A percentile compares a stretch with the other conserved stretches of the same genome.
Evolutionary conservation across 2,113 vertebrate species (phyloP).

Genomic region (Sterna hirundo): DNA sequence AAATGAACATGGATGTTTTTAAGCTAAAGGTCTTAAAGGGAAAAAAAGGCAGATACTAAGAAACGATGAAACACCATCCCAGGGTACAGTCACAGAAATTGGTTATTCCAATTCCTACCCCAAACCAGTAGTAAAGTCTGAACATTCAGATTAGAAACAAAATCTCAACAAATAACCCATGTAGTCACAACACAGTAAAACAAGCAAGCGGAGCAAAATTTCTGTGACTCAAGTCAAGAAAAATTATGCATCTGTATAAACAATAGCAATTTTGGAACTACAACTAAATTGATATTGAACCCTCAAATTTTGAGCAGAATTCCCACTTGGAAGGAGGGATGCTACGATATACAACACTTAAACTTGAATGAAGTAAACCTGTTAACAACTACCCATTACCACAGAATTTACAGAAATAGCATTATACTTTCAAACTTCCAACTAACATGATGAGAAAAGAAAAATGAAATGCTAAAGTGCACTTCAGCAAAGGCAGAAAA

Average conservation of each 20-base stretch:
- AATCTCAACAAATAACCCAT: not conserved
- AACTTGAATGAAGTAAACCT: not conserved
- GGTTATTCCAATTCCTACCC: not conserved
- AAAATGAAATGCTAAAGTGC: not conserved
- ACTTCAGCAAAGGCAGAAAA: not conserved
- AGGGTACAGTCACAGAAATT: not conserved
- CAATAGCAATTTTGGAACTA: not conserved
- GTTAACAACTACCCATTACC: not conserved
- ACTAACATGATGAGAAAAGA: not conserved
- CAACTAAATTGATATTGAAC: fast-evolving
- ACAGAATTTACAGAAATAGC: not conserved
- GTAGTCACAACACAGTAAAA: not conserved
- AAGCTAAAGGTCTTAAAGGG: not conserved
- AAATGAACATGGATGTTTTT: not conserved
- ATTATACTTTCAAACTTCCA: not conserved
- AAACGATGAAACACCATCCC: not conserved
- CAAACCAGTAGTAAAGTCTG: not conserved
- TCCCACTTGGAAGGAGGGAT: not conserved
- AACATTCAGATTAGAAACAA: not conserved
- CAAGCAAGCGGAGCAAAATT: not conserved
- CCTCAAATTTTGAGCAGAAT: not conserved
- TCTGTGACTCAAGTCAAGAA: not conserved
- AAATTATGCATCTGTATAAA: not conserved
- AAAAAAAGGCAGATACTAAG: not conserved
- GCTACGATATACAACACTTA: not conserved